These are phyloP conservation scores for Glyptemys insculpta DNA, from an alignment of 2,797 vertebrate species.

Conservation along the genomic window DNA sequence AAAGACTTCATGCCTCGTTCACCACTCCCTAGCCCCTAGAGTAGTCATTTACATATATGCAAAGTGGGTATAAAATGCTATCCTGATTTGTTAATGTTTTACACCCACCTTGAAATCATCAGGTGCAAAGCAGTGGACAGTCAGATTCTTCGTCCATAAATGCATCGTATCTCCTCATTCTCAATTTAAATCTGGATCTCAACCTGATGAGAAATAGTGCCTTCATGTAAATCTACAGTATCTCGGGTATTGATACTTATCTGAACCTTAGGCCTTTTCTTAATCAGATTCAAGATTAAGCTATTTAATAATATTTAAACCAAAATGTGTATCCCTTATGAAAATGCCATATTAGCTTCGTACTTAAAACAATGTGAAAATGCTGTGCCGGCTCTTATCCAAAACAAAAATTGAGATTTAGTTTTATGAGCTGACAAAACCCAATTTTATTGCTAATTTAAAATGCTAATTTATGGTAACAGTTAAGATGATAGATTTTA, in stretches of 20 bases:
- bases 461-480: background rate
- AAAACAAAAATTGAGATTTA: background rate
- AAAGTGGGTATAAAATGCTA: background rate
- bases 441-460: background rate
- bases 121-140: background rate
- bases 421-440: background rate
- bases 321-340: background rate
- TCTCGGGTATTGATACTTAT: background rate
- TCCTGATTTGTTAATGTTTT: background rate
- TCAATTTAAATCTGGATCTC: background rate
- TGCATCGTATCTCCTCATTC: background rate
- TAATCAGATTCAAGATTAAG: background rate
- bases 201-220: rapidly evolving
- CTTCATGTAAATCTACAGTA: rapidly evolving
- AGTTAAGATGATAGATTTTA: background rate
- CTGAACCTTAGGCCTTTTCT: background rate
- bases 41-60: background rate
- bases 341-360: background rate
- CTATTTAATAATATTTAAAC: background rate
- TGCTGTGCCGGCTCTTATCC: background rate
- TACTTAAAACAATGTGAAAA: background rate
- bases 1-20: background rate
- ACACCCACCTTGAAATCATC: background rate
- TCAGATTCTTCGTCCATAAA: background rate
- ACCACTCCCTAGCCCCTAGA: background rate